Evolutionary conservation across 2,113 vertebrate genomes (phyloP).

Genomic region (Anseranas semipalmata): DNA sequence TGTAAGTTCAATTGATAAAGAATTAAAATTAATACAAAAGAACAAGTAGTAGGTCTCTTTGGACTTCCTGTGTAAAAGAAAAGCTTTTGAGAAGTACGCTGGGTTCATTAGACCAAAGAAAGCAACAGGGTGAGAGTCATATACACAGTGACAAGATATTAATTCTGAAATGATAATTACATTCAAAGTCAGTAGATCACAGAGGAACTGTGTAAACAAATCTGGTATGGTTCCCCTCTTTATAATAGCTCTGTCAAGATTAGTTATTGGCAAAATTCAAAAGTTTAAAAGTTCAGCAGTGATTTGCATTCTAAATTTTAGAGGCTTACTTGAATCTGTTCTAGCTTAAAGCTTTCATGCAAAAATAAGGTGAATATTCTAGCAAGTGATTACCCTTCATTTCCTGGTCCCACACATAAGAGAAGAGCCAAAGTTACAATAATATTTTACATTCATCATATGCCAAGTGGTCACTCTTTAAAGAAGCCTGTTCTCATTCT

Average conservation of each 20-base stretch:
- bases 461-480: background rate
- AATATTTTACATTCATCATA: background rate
- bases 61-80: background rate
- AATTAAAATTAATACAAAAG: slow-evolving; percentile 45
- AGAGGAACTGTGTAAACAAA: slow-evolving; percentile 45
- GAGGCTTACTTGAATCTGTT: background rate
- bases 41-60: background rate
- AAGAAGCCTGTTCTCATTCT: background rate
- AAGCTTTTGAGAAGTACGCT: background rate
- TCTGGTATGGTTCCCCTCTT: slow-evolving; percentile 3
- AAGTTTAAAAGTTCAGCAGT: slow-evolving; percentile 13
- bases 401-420: background rate
- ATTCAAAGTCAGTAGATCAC: slow-evolving; percentile 58
- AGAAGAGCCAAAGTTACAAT: background rate
- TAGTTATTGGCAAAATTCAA: slow-evolving; percentile 35
- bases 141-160: slow-evolving; percentile 28
- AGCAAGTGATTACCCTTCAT: background rate
- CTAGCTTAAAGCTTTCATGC: background rate
- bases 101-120: slow-evolving; percentile 23
- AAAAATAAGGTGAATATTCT: background rate
- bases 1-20: slow-evolving; percentile 21
- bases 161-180: slow-evolving; percentile 50
- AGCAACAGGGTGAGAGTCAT: background rate
- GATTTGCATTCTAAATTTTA: background rate
- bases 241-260: slow-evolving; percentile 15